Conservation (phyloP, 2,888 invertebrate species). For the Xestia sexstrigata region DNA sequence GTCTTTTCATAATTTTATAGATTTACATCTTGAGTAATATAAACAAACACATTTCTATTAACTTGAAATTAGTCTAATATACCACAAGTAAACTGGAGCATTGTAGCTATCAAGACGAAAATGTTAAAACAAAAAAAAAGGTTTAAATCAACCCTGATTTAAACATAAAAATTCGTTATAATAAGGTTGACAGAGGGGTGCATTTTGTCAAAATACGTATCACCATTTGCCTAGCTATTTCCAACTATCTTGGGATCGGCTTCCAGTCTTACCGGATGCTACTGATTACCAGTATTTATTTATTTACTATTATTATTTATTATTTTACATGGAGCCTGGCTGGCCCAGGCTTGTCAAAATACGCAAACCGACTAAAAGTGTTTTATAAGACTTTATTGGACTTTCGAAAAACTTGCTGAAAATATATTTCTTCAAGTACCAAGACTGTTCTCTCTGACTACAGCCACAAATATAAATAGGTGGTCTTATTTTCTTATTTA, state of each 20-base stretch:
- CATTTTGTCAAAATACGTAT: neutral
- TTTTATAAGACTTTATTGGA: neutral
- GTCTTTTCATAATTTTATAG: neutral
- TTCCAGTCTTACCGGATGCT: neutral
- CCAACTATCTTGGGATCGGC: neutral
- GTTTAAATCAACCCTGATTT: neutral
- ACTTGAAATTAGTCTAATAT: neutral
- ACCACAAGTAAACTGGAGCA: neutral
- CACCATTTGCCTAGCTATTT: neutral
- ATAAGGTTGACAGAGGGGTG: neutral
- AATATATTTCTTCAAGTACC: slow-evolving; percentile 65
- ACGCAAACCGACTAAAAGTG: neutral
- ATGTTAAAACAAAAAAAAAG: too few relatives aligned
- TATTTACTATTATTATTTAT: too few relatives aligned
- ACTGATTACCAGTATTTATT: neutral
- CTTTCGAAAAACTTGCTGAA: neutral
- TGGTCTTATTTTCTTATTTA: slow-evolving; percentile 88
- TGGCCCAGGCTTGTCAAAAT: neutral
- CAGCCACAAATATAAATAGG: slow-evolving; percentile 85
- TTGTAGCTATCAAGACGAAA: too few relatives aligned
- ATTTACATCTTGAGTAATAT: too few relatives aligned
- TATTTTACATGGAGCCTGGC: neutral
- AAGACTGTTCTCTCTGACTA: slow-evolving; percentile 68
- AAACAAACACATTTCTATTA: neutral
- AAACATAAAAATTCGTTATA: neutral